Conservation (phyloP, 2,113 vertebrate genomes). For the Phylloscopus whistleri region DNA sequence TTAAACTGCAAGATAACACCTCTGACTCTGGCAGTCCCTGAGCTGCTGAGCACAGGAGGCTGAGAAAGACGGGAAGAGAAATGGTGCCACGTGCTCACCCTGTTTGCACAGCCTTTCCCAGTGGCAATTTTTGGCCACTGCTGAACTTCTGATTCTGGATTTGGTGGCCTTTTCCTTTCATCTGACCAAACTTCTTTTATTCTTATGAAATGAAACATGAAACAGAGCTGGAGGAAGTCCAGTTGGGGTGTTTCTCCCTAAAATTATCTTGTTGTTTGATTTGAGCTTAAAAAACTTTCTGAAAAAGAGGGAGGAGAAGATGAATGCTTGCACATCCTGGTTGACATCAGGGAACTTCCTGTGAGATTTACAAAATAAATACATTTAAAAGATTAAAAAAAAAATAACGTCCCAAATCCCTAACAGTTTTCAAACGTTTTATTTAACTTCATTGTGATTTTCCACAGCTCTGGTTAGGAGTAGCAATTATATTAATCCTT, state of each 20-base stretch:
- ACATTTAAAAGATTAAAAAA: background rate
- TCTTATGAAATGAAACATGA: background rate
- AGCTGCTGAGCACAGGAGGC: background rate
- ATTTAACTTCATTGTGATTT: constrained; percentile 21
- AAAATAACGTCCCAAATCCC: background rate
- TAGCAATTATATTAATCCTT: constrained; percentile 57
- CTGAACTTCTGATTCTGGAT: background rate
- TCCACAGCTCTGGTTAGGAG: background rate
- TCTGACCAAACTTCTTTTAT: background rate
- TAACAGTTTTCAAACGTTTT: background rate
- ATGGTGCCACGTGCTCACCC: background rate
- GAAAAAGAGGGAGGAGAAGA: background rate
- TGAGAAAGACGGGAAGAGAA: background rate
- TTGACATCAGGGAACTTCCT: background rate
- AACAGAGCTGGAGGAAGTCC: background rate
- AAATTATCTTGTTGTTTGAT: background rate
- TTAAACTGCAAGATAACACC: constrained; percentile 1
- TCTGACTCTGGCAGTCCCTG: background rate
- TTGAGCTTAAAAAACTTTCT: background rate
- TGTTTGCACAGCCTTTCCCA: background rate
- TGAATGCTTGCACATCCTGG: background rate
- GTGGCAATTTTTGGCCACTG: background rate
- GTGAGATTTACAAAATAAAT: background rate
- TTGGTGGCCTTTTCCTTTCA: background rate
- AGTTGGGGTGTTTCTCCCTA: background rate